Conservation (phyloP, 2,113 vertebrate species). For the Oncorhynchus gorbuscha region DNA sequence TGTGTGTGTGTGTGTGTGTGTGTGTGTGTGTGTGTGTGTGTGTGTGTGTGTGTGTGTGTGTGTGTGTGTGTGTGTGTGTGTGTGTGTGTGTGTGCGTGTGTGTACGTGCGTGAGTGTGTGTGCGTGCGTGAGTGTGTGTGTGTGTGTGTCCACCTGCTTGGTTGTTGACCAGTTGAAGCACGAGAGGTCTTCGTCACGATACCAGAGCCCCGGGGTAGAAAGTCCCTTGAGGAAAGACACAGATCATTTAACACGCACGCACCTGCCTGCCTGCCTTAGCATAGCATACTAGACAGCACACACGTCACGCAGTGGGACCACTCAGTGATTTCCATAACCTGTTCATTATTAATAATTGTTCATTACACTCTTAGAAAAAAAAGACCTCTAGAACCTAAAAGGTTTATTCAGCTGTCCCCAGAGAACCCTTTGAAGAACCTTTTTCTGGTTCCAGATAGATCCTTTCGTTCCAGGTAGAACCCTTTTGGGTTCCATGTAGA, state of each 20-base stretch:
- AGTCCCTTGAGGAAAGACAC: constrained; percentile 78
- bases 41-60: neutral
- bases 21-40: neutral
- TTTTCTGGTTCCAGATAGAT: too few relatives aligned
- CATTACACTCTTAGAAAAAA: too few relatives aligned
- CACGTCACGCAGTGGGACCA: too few relatives aligned
- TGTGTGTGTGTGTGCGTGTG: neutral
- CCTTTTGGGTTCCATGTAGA: too few relatives aligned
- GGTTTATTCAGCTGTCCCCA: too few relatives aligned
- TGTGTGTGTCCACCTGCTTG: constrained; percentile 78
- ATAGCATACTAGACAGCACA: too few relatives aligned
- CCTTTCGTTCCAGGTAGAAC: too few relatives aligned
- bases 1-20: neutral
- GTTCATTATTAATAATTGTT: too few relatives aligned
- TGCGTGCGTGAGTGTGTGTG: neutral
- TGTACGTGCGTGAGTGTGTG: neutral
- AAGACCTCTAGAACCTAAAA: too few relatives aligned
- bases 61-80: neutral
- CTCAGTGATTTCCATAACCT: too few relatives aligned
- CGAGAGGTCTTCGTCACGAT: constrained; percentile 92
- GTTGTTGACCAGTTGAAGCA: constrained; percentile 91
- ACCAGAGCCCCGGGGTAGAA: constrained; percentile 88
- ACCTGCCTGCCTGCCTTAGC: too few relatives aligned
- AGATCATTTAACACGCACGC: neutral
- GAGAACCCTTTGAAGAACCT: too few relatives aligned